Conservation (phyloP, 2,113 vertebrate species). For the Daphoenositta chrysoptera region DNA sequence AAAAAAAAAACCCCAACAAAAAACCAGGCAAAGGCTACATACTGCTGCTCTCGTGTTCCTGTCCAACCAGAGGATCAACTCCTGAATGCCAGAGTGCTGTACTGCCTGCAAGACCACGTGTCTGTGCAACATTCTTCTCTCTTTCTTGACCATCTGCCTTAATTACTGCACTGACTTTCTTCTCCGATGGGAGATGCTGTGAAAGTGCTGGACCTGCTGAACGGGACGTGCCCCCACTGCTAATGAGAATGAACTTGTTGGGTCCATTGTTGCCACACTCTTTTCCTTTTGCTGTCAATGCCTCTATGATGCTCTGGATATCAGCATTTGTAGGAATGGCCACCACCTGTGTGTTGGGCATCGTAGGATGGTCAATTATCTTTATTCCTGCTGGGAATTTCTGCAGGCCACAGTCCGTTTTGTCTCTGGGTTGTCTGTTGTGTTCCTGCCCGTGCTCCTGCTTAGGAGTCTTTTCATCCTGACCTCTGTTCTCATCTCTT, state of each 20-base stretch:
- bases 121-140: slow-evolving; percentile 6
- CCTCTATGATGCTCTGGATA: slow-evolving; percentile 87
- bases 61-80: neutral
- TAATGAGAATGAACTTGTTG: slow-evolving; percentile 92
- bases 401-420: slow-evolving; percentile 2
- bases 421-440: neutral
- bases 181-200: neutral
- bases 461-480: neutral
- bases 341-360: slow-evolving; percentile 87
- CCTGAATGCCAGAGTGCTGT: neutral
- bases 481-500: slow-evolving; percentile 3
- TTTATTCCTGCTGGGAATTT: slow-evolving; percentile 78
- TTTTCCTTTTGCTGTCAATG: slow-evolving; percentile 86
- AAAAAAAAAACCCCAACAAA: neutral
- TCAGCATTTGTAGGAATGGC: slow-evolving; percentile 81
- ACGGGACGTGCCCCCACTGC: slow-evolving; percentile 57
- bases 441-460: neutral
- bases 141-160: neutral
- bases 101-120: neutral
- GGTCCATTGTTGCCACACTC: slow-evolving; percentile 84
- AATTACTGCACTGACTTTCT: neutral
- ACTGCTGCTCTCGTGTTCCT: slow-evolving; percentile 17
- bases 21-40: neutral
- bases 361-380: slow-evolving; percentile 86
- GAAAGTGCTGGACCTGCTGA: neutral